Conservation (phyloP, 2,888 invertebrate genomes). For the Strigamia transsilvanica region DNA sequence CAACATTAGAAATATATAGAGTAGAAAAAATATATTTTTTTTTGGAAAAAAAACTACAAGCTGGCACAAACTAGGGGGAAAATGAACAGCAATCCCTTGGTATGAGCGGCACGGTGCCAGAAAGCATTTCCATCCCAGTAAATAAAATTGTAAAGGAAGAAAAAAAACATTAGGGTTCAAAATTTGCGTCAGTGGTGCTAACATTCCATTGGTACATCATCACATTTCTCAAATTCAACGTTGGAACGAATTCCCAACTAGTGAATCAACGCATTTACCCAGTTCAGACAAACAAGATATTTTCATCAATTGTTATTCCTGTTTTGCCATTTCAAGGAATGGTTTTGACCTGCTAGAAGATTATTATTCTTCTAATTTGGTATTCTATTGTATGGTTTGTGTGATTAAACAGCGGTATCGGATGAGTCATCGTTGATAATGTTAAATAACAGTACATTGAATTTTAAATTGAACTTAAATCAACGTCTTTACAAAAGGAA, state of each 20-base stretch:
- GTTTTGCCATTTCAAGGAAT: neutral
- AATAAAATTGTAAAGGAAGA: conserved; percentile 11
- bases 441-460: no score
- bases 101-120: conserved; percentile 8
- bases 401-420: no score
- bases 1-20: neutral
- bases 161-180: conserved; percentile 26
- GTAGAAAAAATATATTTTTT: neutral
- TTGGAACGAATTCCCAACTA: conserved; percentile 24
- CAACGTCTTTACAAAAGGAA: no score
- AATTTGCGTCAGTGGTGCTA: conserved; percentile 35
- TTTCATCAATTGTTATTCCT: neutral
- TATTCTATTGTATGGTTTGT: no score
- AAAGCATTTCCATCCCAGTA: conserved; percentile 35
- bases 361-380: no score
- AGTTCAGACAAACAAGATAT: neutral
- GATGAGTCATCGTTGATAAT: no score
- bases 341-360: neutral
- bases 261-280: conserved; percentile 28
- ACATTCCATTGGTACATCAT: conserved; percentile 36
- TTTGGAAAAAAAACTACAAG: neutral
- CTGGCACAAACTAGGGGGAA: conserved; percentile 20
- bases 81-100: conserved; percentile 15
- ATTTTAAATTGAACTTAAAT: no score
- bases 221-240: conserved; percentile 44